Percentiles rank a stretch among this genome's conserved stretches.
Evolutionary conservation across 2,113 vertebrate genomes (phyloP).

Genomic region (Brevimyrus niger): DNA sequence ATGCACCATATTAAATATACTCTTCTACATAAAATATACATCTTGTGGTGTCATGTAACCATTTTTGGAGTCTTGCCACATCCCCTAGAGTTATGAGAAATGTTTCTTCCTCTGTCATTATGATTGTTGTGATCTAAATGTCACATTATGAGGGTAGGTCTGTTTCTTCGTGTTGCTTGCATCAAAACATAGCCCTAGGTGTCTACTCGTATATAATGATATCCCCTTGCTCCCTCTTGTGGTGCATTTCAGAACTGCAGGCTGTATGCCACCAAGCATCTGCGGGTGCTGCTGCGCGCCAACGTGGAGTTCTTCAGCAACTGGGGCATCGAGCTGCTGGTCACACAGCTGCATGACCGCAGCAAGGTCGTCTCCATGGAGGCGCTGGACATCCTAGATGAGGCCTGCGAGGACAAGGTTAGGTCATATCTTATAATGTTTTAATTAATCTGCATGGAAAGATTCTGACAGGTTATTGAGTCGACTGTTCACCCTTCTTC

Average conservation of each 20-base stretch:
- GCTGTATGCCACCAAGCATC: constrained; percentile 91
- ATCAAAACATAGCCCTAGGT: neutral
- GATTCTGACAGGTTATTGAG: neutral
- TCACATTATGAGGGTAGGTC: neutral
- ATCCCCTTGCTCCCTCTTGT: neutral
- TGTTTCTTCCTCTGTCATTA: neutral
- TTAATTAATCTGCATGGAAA: neutral
- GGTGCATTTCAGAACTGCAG: constrained; percentile 68
- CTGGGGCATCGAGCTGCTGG: constrained; percentile 95
- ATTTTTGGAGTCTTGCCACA: neutral
- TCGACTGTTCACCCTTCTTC: neutral
- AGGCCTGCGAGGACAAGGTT: constrained; percentile 98
- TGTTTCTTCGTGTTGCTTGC: neutral
- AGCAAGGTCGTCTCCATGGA: constrained; percentile 90
- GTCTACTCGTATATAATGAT: neutral
- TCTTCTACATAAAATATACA: no score
- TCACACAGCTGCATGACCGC: constrained; percentile 97
- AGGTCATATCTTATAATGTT: constrained; percentile 19
- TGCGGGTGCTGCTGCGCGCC: constrained; percentile 85
- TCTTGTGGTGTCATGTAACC: neutral
- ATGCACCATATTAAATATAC: neutral
- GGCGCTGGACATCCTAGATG: constrained; percentile 93
- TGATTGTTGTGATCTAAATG: neutral
- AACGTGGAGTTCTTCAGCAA: constrained; percentile 98
- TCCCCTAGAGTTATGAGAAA: neutral